Conservation (phyloP, 2,113 vertebrate species). For the Cavia aperea region DNA sequence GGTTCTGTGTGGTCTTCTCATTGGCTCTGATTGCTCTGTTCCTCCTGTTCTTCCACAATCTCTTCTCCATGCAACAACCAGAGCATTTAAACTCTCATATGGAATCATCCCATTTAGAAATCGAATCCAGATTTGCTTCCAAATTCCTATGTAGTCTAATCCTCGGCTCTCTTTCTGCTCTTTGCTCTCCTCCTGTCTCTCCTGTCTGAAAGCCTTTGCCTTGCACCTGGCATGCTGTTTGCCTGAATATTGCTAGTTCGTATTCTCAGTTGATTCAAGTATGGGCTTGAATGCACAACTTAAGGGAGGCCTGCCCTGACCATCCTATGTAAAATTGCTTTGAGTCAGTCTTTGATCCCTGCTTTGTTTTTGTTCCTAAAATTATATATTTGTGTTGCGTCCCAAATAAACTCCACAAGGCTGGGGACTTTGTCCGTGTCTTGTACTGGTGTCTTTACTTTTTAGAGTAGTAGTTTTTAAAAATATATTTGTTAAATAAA, state of each 20-base stretch:
- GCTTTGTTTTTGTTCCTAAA: conserved; percentile 45
- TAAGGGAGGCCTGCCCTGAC: neutral
- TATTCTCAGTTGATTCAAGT: neutral
- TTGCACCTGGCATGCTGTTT: neutral
- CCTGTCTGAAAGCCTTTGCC: neutral
- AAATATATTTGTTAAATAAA: conserved; percentile 32
- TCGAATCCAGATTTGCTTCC: neutral
- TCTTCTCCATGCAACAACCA: neutral
- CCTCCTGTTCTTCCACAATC: neutral
- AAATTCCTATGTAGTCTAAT: neutral
- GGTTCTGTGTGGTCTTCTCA: neutral
- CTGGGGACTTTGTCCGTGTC: conserved; percentile 41
- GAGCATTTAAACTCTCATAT: neutral
- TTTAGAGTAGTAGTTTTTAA: conserved; percentile 37
- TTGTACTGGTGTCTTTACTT: conserved; percentile 44
- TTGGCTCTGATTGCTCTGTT: neutral
- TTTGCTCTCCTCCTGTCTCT: neutral
- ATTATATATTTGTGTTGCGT: conserved; percentile 23
- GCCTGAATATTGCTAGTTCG: neutral
- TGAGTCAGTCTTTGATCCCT: conserved; percentile 1
- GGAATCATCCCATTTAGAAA: neutral
- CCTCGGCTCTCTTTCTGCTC: neutral
- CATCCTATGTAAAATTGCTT: neutral
- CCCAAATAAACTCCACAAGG: conserved; percentile 13
- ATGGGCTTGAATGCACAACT: neutral